phyloP scores from a whole-genome alignment of 1,140 invertebrate species.

The Diprion similis region DNA sequence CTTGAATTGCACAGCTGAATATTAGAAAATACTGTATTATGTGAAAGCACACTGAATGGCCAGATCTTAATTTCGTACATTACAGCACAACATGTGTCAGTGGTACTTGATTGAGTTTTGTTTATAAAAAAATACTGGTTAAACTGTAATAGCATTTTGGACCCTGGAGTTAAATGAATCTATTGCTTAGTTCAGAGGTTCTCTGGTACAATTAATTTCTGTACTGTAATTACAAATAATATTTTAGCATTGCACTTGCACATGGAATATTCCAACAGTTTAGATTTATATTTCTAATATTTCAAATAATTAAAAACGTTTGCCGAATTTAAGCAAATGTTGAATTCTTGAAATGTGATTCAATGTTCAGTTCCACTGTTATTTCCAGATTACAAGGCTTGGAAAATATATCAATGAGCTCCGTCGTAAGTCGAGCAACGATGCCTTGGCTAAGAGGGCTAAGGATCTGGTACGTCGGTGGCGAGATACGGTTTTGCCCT shows the following conservation, averaged over 20 bases:
- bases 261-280: too few relatives aligned
- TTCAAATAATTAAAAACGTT: too few relatives aligned
- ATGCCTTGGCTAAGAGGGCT: constrained; percentile 83
- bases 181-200: too few relatives aligned
- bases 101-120: neutral
- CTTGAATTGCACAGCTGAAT: neutral
- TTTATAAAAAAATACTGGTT: neutral
- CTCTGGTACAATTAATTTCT: too few relatives aligned
- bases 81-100: neutral
- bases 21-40: neutral
- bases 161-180: too few relatives aligned
- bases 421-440: constrained; percentile 81
- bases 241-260: too few relatives aligned
- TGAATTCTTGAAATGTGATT: too few relatives aligned
- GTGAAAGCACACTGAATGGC: neutral
- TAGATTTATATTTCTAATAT: too few relatives aligned
- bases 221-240: too few relatives aligned
- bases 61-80: neutral
- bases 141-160: too few relatives aligned
- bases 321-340: too few relatives aligned
- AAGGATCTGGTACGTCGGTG: constrained; percentile 91
- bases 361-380: neutral
- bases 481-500: constrained; percentile 80
- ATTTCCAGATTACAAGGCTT: constrained; percentile 79
- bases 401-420: constrained; percentile 94